Evolutionary conservation across 2,797 vertebrate genomes (phyloP).

Genomic region (Gallinago stenura): DNA sequence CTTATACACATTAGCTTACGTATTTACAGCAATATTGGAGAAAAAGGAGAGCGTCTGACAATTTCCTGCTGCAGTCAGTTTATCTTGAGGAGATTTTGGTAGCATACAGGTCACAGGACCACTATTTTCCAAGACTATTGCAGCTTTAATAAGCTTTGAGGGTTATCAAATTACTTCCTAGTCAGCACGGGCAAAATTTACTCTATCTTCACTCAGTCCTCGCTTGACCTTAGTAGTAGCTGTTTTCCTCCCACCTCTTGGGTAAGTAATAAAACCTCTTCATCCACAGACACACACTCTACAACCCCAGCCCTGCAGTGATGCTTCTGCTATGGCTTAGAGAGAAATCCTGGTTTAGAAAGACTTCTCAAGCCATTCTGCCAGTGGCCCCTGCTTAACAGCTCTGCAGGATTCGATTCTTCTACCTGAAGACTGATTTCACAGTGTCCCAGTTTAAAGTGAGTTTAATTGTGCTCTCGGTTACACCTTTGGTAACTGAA

Average conservation of each 20-base stretch:
- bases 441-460: not conserved
- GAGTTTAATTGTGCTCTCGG: not conserved
- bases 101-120: not conserved
- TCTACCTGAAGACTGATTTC: not conserved
- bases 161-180: not conserved
- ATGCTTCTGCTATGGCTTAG: not conserved
- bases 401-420: not conserved
- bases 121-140: not conserved
- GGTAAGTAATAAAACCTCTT: not conserved
- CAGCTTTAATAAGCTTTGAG: not conserved
- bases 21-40: not conserved
- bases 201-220: not conserved
- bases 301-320: not conserved
- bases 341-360: not conserved
- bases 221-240: not conserved
- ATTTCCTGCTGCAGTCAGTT: not conserved
- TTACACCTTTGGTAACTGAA: not conserved
- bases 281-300: not conserved
- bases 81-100: not conserved
- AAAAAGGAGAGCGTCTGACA: accelerated
- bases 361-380: not conserved
- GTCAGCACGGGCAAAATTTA: not conserved
- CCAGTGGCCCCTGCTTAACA: not conserved
- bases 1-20: not conserved
- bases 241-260: not conserved